These are phyloP conservation scores for Thymelicus lineola DNA, from an alignment of 2,888 invertebrate species.

Conservation along the genomic window DNA sequence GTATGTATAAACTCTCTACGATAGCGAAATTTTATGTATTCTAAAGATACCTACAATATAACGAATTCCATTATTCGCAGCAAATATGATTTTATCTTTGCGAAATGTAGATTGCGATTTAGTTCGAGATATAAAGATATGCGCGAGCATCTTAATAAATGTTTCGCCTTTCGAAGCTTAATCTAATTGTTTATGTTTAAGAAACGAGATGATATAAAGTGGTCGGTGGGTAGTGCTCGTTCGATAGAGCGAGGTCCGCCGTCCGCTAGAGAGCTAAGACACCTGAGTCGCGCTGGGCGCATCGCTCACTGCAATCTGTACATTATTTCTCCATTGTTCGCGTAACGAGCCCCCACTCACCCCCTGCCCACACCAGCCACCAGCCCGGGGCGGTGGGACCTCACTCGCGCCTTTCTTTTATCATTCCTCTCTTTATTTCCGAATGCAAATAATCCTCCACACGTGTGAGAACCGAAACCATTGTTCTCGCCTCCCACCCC, in stretches of 20 bases:
- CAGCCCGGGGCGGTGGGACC: conserved; percentile 83
- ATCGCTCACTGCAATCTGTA: conserved; percentile 86
- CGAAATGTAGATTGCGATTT: not conserved
- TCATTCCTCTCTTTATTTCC: conserved; percentile 86
- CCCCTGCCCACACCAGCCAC: conserved; percentile 81
- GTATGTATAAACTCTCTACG: too few species aligned
- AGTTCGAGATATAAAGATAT: too few species aligned
- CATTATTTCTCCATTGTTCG: conserved; percentile 86
- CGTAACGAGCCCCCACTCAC: conserved; percentile 81
- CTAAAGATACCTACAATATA: too few species aligned
- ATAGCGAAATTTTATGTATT: too few species aligned
- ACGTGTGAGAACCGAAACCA: conserved; percentile 86
- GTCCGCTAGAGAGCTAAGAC: conserved; percentile 62
- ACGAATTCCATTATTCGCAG: too few species aligned
- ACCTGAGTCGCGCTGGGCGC: conserved; percentile 84
- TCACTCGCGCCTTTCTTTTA: conserved; percentile 85
- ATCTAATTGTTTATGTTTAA: not conserved
- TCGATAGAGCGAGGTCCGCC: conserved; percentile 66
- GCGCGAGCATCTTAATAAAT: too few species aligned
- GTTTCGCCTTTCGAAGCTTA: too few species aligned
- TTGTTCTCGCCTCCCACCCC: conserved; percentile 82
- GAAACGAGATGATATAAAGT: not conserved
- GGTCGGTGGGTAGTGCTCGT: conserved; percentile 13
- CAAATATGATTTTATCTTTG: not conserved
- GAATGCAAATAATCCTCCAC: conserved; percentile 87